phyloP scores from a whole-genome alignment of 2,888 invertebrate species.

The Ephialtes manifestator region DNA sequence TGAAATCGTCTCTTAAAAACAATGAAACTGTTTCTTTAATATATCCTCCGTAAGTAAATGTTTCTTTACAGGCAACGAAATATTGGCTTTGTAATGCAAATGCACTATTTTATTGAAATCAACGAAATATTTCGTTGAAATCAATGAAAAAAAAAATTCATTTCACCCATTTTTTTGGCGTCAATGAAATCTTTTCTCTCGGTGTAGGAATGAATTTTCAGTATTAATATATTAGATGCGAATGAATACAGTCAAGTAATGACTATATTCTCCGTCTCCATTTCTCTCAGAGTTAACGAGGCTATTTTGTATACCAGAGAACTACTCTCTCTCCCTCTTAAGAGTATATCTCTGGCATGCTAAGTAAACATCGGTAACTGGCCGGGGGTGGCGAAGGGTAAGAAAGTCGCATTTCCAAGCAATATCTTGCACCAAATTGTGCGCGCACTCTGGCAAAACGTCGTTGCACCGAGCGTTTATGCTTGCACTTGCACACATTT shows the following conservation, averaged over 20 bases:
- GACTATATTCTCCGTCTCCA: constrained; percentile 44
- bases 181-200: too few species aligned
- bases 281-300: constrained; percentile 36
- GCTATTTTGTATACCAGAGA: constrained; percentile 2
- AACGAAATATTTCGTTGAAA: too few species aligned
- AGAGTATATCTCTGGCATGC: constrained; percentile 63
- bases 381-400: constrained; percentile 73
- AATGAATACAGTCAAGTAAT: constrained; percentile 46
- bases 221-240: constrained; percentile 63
- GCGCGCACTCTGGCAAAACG: constrained; percentile 69
- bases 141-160: too few species aligned
- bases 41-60: too few species aligned
- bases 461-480: constrained; percentile 27
- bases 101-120: too few species aligned
- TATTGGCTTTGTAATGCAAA: too few species aligned
- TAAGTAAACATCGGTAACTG: constrained; percentile 78
- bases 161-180: too few species aligned
- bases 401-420: constrained; percentile 77
- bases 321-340: neutral
- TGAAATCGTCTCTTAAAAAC: too few species aligned
- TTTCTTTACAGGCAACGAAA: too few species aligned
- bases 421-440: constrained; percentile 81
- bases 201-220: constrained; percentile 64
- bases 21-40: too few species aligned
- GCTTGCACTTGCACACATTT: constrained; percentile 31